phyloP scores from a whole-genome alignment of 2,888 invertebrate genomes.

The Prosapia bicincta region DNA sequence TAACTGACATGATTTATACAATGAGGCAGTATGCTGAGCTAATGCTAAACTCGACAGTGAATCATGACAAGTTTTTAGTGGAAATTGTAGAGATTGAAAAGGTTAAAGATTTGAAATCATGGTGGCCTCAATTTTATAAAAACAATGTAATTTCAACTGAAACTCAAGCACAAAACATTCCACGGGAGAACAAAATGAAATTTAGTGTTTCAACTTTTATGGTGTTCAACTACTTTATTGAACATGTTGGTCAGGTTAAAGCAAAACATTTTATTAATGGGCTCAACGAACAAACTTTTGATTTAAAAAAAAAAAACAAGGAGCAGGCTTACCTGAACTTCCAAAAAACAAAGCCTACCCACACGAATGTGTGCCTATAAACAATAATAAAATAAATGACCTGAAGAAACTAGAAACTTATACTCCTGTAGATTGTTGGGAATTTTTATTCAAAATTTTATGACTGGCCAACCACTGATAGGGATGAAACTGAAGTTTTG shows the following conservation, averaged over 20 bases:
- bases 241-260: slow-evolving; percentile 6
- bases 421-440: no score
- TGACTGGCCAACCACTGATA: no score
- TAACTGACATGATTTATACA: no score
- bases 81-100: neutral
- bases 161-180: neutral
- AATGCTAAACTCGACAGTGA: no score
- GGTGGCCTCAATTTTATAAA: slow-evolving; percentile 4
- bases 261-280: slow-evolving; percentile 8
- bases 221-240: no score
- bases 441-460: no score
- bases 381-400: no score
- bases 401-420: no score
- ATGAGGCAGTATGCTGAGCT: no score
- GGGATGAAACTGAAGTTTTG: no score
- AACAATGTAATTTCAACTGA: slow-evolving; percentile 10
- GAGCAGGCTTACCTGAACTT: neutral
- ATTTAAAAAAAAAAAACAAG: neutral
- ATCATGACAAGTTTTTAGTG: slow-evolving; percentile 1
- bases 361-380: no score
- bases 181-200: neutral
- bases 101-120: slow-evolving; percentile 14
- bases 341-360: slow-evolving; percentile 4
- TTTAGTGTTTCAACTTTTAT: neutral
- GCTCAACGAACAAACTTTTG: no score